These are phyloP conservation scores for Boleophthalmus pectinirostris DNA, from an alignment of 2,113 vertebrate genomes.

Conservation along the genomic window DNA sequence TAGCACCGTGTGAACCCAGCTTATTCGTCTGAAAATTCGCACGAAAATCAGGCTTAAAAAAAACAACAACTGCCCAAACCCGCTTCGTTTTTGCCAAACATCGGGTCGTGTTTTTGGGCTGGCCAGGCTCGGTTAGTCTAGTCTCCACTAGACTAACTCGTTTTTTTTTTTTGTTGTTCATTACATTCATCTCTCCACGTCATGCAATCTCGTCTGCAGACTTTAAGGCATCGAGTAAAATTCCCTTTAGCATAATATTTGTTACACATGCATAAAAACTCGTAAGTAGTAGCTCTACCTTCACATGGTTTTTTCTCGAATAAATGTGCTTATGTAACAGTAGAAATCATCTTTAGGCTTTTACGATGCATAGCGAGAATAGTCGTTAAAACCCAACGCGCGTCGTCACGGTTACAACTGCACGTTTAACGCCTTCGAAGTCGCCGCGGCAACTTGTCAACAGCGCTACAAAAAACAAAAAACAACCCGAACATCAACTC, in stretches of 20 bases:
- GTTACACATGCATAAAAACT: slow-evolving; percentile 50
- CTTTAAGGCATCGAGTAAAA: slow-evolving; percentile 53
- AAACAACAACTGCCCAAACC: neutral
- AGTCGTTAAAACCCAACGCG: slow-evolving; percentile 29
- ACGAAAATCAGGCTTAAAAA: neutral
- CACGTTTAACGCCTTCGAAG: slow-evolving; percentile 51
- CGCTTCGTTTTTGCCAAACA: neutral
- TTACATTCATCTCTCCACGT: slow-evolving; percentile 38
- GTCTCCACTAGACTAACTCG: slow-evolving; percentile 1
- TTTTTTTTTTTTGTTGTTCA: slow-evolving; percentile 34
- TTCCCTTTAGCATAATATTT: slow-evolving; percentile 56
- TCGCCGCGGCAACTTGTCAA: slow-evolving; percentile 40
- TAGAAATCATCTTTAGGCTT: slow-evolving; percentile 44
- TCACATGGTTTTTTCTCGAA: slow-evolving; percentile 20
- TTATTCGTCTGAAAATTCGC: neutral
- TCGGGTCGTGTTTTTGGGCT: slow-evolving; percentile 19
- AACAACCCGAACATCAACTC: slow-evolving; percentile 13
- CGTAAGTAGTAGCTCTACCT: slow-evolving; percentile 2
- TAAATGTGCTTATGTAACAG: slow-evolving; percentile 53
- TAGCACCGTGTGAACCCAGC: neutral
- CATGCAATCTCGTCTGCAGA: slow-evolving; percentile 46
- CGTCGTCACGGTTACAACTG: slow-evolving; percentile 34
- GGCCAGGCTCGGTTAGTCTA: neutral
- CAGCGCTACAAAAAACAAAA: slow-evolving; percentile 20
- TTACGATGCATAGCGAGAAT: slow-evolving; percentile 38